Evolutionary conservation across 2,888 invertebrate species (phyloP), one percentile per base, ranked within the genome.

Genomic region (Brachyopa scutellaris): DNA sequence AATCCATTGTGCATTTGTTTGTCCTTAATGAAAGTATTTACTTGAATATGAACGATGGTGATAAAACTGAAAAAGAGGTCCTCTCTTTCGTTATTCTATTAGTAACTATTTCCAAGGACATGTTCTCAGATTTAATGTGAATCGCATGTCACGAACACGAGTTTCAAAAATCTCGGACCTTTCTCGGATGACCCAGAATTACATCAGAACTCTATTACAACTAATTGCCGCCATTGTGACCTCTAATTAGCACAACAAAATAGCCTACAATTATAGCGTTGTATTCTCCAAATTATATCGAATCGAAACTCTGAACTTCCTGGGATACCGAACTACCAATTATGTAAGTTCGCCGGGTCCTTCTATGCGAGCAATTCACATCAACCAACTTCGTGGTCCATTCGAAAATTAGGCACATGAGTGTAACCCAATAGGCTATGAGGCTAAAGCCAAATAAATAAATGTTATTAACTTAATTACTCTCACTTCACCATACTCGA

Each of bases 231-330:
- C 78, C 72, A 64, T 64, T 51, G 51, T 23, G 57, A 26, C 64
- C 45, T 53, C 31, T 73, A 67, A 67, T 79, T 79, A 79, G 67
- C 40, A 47, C 66, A 61, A 33, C 19, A 23, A 66, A 73, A 67
- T 61, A 40, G 59, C 53, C 45, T 40, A 26, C 73, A 79, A 79
- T 79, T 73, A 67, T 38, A 73, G 17, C 66, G 33, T 55, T 53
- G 67, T 55, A 79, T n/a, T 55, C 61, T 53, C 61, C 33, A 40
- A 73, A 79, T 67, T 67, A 73, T 72, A n/a, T n/a, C n/a, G n/a
- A n/a, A 40, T 59, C 61, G 61, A 62, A 66, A 67, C 51, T 49
- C 57, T 45, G 33, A 59, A 19, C 36, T 49, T 61, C 76, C 51
- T 19, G 47, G 66, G 72, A 67, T 36, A 33, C 66, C 53, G 26